Base-by-base conservation (phyloP, 2,113 vertebrate genomes). In the Phylloscopus trochiloides region DNA sequence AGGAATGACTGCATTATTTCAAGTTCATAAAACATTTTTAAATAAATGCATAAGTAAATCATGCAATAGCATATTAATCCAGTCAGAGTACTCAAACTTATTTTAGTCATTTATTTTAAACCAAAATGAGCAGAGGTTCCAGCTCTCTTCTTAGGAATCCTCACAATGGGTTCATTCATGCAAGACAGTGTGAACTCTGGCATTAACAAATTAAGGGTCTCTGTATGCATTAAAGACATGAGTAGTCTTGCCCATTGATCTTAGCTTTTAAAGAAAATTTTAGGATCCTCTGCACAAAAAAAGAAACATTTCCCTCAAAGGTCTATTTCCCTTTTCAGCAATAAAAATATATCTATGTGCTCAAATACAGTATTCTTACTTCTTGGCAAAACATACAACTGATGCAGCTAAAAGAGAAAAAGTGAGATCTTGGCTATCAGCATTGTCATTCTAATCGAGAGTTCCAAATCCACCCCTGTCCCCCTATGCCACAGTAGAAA, bases 1-100 rank as follows among this genome's bases (percentile, higher is more conserved):
- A 91, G 68, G 40, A 94, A 71, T 19, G 32, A 85, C 42, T 54
- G 50, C 66, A 78, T 84, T 89, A 87, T 96, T 96, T 87, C 77
- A 95, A 90, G 45, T 78, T 79, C 66, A 76, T 63, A 78, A 91
- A 91, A 67, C 18, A 68, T 72, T 94, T 93, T 92, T 5, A 92
- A 90, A 91, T 67, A 78, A 86, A 67, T 40, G 70, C 78, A 31
- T 77, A 85, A 84, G 52, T 65, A 85, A 83, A 65, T 58, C 31
- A 89, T 29, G 22, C 40, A 81, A 62, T 10, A 62, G 40, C n/a
- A 75, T 38, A 87, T 68, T 82, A 92, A 68, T 72, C 68, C 52
- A 34, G 40, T 24, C 34, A 78, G 18, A 61, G 13, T 29, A 71
- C 4, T 12, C 43, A 59, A 20, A 21, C n/a, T 47, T 21, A 47